phyloP scores from a whole-genome alignment of 2,797 vertebrate species.

The Heterohyrax brucei region DNA sequence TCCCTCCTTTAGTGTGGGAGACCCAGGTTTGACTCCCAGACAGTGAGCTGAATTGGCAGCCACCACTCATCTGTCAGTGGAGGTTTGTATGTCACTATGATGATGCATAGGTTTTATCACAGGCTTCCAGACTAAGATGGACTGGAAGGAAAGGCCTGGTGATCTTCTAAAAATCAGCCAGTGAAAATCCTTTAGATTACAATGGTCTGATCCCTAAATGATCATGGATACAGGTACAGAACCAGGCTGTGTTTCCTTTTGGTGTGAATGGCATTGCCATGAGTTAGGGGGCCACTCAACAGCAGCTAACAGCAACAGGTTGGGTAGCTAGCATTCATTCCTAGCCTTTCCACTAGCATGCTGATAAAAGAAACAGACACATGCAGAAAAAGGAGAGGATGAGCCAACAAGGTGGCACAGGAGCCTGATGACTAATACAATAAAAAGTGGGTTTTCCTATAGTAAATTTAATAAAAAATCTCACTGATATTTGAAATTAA shows the following conservation, averaged over 20 bases:
- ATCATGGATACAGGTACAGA: not conserved
- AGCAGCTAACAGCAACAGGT: not conserved
- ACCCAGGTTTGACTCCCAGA: not conserved
- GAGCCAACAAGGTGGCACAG: not conserved
- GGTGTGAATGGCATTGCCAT: not conserved
- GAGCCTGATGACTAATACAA: not conserved
- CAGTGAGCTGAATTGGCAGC: not conserved
- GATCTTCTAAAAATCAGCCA: not conserved
- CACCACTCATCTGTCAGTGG: not conserved
- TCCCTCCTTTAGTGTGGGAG: not conserved
- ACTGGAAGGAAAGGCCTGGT: not conserved
- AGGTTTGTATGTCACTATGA: not conserved
- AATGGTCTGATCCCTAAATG: not conserved
- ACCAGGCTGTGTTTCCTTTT: too few relatives aligned
- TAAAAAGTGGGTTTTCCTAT: not conserved
- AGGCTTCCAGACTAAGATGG: not conserved
- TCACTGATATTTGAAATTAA: constrained; percentile 52
- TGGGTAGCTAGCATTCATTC: not conserved
- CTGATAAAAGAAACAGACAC: not conserved
- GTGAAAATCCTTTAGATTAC: not conserved
- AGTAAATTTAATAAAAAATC: constrained; percentile 40
- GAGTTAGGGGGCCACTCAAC: not conserved
- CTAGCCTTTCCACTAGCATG: not conserved
- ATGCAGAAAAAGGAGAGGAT: not conserved
- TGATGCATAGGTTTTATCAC: not conserved